phyloP scores from a whole-genome alignment of 1,140 invertebrate species.

The Andrena cerasifolii region DNA sequence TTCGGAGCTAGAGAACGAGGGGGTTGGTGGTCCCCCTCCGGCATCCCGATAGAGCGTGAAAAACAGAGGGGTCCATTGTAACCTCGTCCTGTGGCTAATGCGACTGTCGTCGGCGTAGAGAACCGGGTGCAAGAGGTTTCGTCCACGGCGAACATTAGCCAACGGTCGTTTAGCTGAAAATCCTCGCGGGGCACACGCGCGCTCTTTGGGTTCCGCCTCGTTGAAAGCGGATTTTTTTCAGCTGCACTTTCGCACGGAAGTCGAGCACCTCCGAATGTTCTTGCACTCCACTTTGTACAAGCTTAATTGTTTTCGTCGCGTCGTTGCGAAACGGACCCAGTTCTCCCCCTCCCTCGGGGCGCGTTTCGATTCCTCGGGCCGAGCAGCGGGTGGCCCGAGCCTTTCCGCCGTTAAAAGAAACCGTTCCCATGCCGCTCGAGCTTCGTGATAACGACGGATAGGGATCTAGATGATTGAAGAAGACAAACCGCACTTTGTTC shows the following conservation, averaged over 20 bases:
- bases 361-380: too few relatives aligned
- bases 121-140: constrained; percentile 56
- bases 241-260: constrained; percentile 64
- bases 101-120: constrained; percentile 65
- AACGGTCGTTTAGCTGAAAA: constrained; percentile 69
- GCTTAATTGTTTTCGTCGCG: constrained; percentile 17
- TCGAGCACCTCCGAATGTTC: constrained; percentile 40
- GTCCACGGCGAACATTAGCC: constrained; percentile 63
- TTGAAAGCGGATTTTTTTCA: constrained; percentile 66
- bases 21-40: constrained; percentile 38
- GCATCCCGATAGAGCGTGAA: constrained; percentile 66
- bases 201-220: constrained; percentile 54
- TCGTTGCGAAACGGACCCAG: constrained; percentile 15
- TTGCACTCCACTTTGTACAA: too few relatives aligned
- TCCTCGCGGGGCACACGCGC: constrained; percentile 56
- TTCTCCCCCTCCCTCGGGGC: background rate
- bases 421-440: background rate
- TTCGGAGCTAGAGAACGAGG: constrained; percentile 37
- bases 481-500: constrained; percentile 31
- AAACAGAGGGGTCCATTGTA: constrained; percentile 73
- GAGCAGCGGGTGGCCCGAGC: too few relatives aligned
- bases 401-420: too few relatives aligned
- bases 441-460: background rate
- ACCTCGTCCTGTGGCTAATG: constrained; percentile 72
- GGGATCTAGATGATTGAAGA: constrained; percentile 6